Evolutionary conservation across 2,797 vertebrate species (phyloP).

Genomic region (Notamacropus eugenii): DNA sequence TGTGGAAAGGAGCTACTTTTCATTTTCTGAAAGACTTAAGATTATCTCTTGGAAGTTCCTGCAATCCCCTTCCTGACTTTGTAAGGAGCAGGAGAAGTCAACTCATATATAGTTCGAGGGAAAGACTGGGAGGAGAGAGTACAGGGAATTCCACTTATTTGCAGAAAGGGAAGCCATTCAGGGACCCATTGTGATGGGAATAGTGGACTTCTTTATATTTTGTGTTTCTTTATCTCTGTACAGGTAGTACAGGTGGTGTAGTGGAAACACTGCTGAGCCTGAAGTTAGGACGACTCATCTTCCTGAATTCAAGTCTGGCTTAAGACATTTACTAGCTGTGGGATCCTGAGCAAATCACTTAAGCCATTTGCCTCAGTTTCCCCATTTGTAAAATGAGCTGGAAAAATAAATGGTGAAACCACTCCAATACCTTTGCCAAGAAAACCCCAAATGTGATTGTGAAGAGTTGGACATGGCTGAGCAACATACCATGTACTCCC

Average conservation of each 20-base stretch:
- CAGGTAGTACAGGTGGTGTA: not conserved
- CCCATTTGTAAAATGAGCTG: not conserved
- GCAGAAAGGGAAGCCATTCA: not conserved
- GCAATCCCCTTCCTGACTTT: not conserved
- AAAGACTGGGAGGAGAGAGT: not conserved
- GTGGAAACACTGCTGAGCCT: not conserved
- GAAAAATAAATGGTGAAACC: not conserved
- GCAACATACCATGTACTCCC: not conserved
- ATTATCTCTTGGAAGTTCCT: not conserved
- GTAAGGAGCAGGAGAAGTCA: not conserved
- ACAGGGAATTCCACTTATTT: not conserved
- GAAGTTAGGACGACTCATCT: not conserved
- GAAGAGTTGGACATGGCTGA: not conserved
- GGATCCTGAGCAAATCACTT: not conserved
- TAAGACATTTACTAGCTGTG: not conserved
- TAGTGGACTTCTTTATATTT: not conserved
- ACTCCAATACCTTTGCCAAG: not conserved
- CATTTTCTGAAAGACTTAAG: slow-evolving; percentile 31
- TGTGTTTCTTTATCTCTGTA: not conserved
- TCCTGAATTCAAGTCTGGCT: not conserved
- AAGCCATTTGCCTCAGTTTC: not conserved
- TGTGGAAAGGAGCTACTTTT: not conserved
- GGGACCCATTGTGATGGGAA: not conserved
- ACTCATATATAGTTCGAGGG: not conserved
- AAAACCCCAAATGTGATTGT: not conserved